These are phyloP conservation scores for Spongilla lacustris DNA, from an alignment of 37 sponge, comb jelly and placozoan genomes.

Conservation along the genomic window DNA sequence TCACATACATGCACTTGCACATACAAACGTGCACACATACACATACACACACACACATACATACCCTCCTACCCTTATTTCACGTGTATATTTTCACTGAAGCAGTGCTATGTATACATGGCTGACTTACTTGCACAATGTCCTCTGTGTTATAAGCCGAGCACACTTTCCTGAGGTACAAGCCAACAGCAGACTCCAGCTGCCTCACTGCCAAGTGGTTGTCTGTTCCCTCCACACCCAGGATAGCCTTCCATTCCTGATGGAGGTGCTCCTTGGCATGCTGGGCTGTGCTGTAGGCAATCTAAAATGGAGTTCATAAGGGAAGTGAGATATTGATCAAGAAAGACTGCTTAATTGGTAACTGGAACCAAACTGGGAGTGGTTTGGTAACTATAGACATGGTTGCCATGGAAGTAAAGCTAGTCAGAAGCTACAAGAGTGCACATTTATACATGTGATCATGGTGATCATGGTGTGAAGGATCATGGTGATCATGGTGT, in stretches of 20 bases:
- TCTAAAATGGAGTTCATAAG: slow-evolving; percentile 4
- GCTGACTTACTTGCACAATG: slow-evolving; percentile 20
- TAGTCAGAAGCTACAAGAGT: too few relatives aligned
- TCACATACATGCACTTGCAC: background rate
- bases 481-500: too few relatives aligned
- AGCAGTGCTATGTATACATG: too few relatives aligned
- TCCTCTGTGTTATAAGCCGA: background rate
- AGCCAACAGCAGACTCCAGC: slow-evolving; percentile 53
- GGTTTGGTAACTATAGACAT: too few relatives aligned
- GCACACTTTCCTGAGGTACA: slow-evolving; percentile 49
- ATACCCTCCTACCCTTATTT: background rate
- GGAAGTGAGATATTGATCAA: background rate
- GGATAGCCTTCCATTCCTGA: slow-evolving; percentile 22
- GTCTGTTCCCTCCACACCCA: slow-evolving; percentile 22
- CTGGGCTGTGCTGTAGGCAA: slow-evolving; percentile 32
- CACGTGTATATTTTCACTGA: too few relatives aligned
- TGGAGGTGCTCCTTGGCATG: slow-evolving; percentile 33
- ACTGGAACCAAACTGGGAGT: background rate
- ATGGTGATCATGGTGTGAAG: too few relatives aligned
- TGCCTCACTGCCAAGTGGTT: slow-evolving; percentile 42
- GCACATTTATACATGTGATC: too few relatives aligned
- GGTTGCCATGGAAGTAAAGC: too few relatives aligned
- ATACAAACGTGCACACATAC: background rate
- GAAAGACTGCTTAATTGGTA: background rate
- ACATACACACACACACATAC: background rate